A percentile compares a stretch with the other conserved stretches of the same genome.
Conservation (phyloP, 2,797 vertebrate species). For the Ctenochaetus hawaiiensis region DNA sequence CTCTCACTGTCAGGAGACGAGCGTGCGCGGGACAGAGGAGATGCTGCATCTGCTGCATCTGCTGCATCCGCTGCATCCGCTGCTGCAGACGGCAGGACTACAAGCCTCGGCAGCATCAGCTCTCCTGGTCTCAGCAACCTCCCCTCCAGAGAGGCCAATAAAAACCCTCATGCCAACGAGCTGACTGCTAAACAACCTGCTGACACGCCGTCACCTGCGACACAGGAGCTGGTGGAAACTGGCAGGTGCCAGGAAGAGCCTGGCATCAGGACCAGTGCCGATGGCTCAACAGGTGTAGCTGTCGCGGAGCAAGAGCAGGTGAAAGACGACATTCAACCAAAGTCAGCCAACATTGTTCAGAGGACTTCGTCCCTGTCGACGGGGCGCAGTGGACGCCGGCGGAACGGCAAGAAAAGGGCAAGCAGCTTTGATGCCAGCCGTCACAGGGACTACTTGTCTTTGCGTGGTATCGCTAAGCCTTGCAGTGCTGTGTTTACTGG, state of each 20-base stretch:
- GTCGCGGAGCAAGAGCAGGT: constrained; percentile 82
- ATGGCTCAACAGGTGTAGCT: constrained; percentile 65
- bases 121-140: constrained; percentile 85
- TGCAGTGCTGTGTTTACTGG: constrained; percentile 91
- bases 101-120: constrained; percentile 70
- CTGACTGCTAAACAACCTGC: constrained; percentile 81
- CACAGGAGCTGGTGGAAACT: constrained; percentile 59
- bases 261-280: constrained; percentile 69
- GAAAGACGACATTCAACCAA: constrained; percentile 84
- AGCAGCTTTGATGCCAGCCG: constrained; percentile 97
- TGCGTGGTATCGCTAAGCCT: constrained; percentile 92
- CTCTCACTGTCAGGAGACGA: constrained; percentile 91
- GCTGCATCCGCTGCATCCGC: constrained; percentile 72
- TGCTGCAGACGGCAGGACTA: constrained; percentile 67
- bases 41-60: constrained; percentile 64
- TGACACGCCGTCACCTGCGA: constrained; percentile 60
- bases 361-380: constrained; percentile 87
- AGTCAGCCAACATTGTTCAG: constrained; percentile 89
- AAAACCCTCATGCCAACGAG: constrained; percentile 98
- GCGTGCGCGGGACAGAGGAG: constrained; percentile 79
- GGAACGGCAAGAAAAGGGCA: constrained; percentile 94
- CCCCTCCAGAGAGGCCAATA: constrained; percentile 95
- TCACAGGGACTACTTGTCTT: constrained; percentile 92
- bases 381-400: constrained; percentile 88
- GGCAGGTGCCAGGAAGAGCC: constrained; percentile 62